Base-by-base conservation (phyloP, 1,140 invertebrate genomes). In the Pteromalus puparum region DNA sequence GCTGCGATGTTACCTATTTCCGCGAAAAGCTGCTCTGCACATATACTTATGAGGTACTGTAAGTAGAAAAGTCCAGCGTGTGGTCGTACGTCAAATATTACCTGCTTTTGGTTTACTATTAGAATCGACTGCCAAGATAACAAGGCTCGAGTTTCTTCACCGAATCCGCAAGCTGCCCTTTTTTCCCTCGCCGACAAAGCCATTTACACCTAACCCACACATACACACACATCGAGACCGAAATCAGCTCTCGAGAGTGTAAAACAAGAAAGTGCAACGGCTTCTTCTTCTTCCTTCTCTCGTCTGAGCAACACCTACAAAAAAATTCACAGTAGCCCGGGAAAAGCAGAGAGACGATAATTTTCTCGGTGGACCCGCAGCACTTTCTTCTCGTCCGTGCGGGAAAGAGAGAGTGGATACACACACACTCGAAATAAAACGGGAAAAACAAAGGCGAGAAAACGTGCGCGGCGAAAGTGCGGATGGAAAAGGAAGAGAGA, bases 401-500 rank as follows among this genome's bases (percentile, higher is more conserved):
- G 9, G 38, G 21, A 61, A 18, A 21, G 53, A 61, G 53, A 61
- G 53, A 61, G 53, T 21, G 7, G 3, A 38, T 42, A 42, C 10
- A 42, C 38, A 9, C 38, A 34, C 24, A 15, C 68, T 15, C 9
- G 30, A 73, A 34, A 38, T 73, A 38, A 73, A 73, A 73, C 72
- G 72, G 10, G 53, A 73, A 73, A 70, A 73, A 73, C 72, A 73
- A 73, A 73, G 30, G 30, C 30, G 72, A 34, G 72, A 28, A 70
- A 26, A 73, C 28, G 30, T 70, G 68, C 26, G 24, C 68, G 2
- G 28, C 53, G 18, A 61, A 61, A n/a, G 53, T 61, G 53, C 53
- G 26, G 28, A 15, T 28, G 30, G 72, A 73, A 73, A 73, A 73
- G 24, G 28, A 28, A 73, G 10, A 28, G 72, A 61, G 18, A 21